A percentile compares a stretch with the other conserved stretches of the same genome.
These are phyloP conservation scores for Cheirogaleus major DNA, from an alignment of 2,797 vertebrate genomes.

Conservation along the genomic window DNA sequence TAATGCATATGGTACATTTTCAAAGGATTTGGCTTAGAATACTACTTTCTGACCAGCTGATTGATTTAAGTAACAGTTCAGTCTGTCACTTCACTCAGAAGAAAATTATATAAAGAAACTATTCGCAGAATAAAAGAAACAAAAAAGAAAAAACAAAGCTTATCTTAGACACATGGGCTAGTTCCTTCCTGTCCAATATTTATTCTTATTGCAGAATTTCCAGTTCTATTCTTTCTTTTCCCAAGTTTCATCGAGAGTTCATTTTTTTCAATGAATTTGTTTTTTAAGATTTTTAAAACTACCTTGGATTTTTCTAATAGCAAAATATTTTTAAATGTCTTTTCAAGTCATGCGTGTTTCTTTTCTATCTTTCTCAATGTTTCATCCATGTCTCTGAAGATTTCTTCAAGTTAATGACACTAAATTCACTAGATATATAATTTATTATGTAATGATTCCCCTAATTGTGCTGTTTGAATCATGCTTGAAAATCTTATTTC, in stretches of 20 bases:
- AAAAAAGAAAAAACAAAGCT: background rate
- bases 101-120: conserved; percentile 41
- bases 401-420: background rate
- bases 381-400: background rate
- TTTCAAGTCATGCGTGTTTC: background rate
- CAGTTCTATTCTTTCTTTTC: background rate
- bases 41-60: background rate
- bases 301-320: conserved; percentile 22
- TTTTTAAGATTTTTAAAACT: background rate
- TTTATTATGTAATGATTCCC: background rate
- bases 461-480: background rate
- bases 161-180: background rate
- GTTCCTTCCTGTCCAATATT: background rate
- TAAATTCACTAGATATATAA: background rate
- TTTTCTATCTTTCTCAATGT: background rate
- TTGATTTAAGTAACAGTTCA: conserved; percentile 39
- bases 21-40: background rate
- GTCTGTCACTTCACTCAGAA: conserved; percentile 22
- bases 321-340: background rate
- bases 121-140: background rate
- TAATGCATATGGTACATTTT: background rate
- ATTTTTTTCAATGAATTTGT: background rate
- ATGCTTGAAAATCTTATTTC: background rate
- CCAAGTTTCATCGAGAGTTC: background rate
- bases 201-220: background rate